Percentiles rank a stretch among this genome's conserved stretches.
Evolutionary conservation across 2,888 invertebrate species (phyloP).

Genomic region (Hedychridium roseum): DNA sequence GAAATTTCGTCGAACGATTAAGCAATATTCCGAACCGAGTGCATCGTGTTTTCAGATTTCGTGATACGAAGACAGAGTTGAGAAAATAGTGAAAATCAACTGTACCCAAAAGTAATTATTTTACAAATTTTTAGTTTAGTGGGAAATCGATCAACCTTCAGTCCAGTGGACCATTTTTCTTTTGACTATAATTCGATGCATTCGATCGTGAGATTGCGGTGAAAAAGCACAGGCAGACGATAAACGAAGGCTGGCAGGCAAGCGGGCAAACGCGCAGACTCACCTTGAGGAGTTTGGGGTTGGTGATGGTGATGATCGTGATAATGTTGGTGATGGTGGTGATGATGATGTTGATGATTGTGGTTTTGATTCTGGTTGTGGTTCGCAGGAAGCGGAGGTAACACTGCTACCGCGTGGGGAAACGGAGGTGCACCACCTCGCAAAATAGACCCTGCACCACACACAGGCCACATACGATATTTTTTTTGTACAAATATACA

Average conservation of each 20-base stretch:
- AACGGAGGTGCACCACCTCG: slow-evolving; percentile 63
- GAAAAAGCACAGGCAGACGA: too few species aligned
- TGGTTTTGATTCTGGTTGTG: slow-evolving; percentile 56
- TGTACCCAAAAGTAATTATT: too few species aligned
- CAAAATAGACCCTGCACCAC: slow-evolving; percentile 59
- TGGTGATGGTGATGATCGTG: slow-evolving; percentile 47
- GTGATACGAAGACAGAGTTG: neutral
- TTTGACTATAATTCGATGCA: too few species aligned
- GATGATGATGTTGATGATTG: slow-evolving; percentile 51
- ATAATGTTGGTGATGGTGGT: slow-evolving; percentile 42
- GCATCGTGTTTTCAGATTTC: neutral
- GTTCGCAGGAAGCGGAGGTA: slow-evolving; percentile 67
- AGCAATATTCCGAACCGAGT: slow-evolving; percentile 9
- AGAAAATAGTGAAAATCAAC: too few species aligned
- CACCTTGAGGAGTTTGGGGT: slow-evolving; percentile 60
- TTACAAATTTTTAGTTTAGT: too few species aligned
- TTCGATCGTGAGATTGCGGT: too few species aligned
- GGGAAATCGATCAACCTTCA: too few species aligned
- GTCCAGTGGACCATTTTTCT: too few species aligned
- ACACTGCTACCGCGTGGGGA: slow-evolving; percentile 70
- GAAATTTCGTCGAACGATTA: slow-evolving; percentile 9
- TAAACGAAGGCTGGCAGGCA: too few species aligned
- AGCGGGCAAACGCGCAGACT: slow-evolving; percentile 39
- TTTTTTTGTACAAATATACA: slow-evolving; percentile 32
- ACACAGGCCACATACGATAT: slow-evolving; percentile 49